A percentile compares a stretch with the other conserved stretches of the same genome.
Conservation (phyloP, 1,140 invertebrate species). For the Caenorhabditis briggsae region DNA sequence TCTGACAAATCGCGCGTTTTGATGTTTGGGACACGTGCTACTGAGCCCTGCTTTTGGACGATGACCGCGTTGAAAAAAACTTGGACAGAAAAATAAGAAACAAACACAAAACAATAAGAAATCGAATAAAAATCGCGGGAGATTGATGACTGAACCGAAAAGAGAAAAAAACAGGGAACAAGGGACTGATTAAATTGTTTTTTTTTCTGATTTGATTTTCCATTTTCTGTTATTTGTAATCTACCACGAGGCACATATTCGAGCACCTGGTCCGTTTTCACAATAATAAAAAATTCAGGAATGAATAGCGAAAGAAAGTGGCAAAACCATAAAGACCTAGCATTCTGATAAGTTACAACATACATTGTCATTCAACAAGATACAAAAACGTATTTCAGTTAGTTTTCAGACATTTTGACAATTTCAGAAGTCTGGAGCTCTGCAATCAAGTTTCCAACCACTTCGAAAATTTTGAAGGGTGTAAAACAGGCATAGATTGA, state of each 20-base stretch:
- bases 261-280: neutral
- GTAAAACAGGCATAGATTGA: no score
- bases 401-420: no score
- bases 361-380: no score
- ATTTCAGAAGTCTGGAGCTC: no score
- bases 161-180: neutral
- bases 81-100: constrained; percentile 4
- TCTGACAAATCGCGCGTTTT: constrained; percentile 51
- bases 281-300: no score
- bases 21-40: constrained; percentile 48
- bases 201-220: constrained; percentile 7
- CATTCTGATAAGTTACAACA: no score
- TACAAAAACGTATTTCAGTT: no score
- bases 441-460: no score
- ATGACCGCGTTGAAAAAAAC: constrained; percentile 1
- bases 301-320: no score
- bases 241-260: neutral
- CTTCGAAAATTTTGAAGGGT: no score
- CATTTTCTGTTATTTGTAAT: neutral
- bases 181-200: neutral
- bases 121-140: constrained; percentile 39
- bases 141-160: neutral
- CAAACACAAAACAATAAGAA: constrained; percentile 52
- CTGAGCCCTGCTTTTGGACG: constrained; percentile 33
- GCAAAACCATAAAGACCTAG: no score